These are phyloP conservation scores for Onthophagus taurus DNA, from an alignment of 1,140 invertebrate genomes.

Conservation along the genomic window DNA sequence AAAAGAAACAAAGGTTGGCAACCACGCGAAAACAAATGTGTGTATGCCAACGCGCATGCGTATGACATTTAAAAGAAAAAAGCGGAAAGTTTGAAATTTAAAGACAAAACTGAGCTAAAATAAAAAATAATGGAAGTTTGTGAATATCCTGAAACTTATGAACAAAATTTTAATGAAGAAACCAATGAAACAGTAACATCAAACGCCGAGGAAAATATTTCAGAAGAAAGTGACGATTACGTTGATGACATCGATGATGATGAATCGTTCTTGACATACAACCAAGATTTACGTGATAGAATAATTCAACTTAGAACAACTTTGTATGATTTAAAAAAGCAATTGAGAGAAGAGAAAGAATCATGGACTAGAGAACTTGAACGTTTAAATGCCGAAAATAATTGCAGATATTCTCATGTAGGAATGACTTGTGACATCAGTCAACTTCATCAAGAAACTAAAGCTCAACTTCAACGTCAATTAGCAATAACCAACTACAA, in stretches of 20 bases:
- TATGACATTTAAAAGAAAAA: no score
- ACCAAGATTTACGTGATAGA: constrained; percentile 5
- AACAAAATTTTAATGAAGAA: constrained; percentile 6
- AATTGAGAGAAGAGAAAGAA: constrained; percentile 22
- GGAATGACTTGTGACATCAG: no score
- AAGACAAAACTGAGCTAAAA: not conserved
- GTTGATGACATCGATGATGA: not conserved
- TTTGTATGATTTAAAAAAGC: constrained; percentile 16
- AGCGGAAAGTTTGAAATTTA: not conserved
- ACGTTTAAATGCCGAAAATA: constrained; percentile 11
- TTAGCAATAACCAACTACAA: constrained; percentile 42
- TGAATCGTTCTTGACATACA: not conserved
- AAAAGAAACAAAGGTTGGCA: no score
- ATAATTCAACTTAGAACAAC: constrained; percentile 8
- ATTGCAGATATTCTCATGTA: not conserved
- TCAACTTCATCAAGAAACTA: constrained; percentile 1
- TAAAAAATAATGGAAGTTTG: not conserved
- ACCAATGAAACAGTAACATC: no score
- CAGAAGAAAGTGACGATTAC: not conserved
- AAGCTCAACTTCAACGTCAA: constrained; percentile 40
- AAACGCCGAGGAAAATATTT: not conserved
- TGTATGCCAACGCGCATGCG: no score
- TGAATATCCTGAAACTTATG: not conserved
- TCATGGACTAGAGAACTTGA: constrained; percentile 26
- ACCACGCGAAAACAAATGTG: constrained; percentile 13